A percentile compares a stretch with the other conserved stretches of the same genome.
phyloP scores from a whole-genome alignment of 2,113 vertebrate genomes.

The Anas platyrhynchos region DNA sequence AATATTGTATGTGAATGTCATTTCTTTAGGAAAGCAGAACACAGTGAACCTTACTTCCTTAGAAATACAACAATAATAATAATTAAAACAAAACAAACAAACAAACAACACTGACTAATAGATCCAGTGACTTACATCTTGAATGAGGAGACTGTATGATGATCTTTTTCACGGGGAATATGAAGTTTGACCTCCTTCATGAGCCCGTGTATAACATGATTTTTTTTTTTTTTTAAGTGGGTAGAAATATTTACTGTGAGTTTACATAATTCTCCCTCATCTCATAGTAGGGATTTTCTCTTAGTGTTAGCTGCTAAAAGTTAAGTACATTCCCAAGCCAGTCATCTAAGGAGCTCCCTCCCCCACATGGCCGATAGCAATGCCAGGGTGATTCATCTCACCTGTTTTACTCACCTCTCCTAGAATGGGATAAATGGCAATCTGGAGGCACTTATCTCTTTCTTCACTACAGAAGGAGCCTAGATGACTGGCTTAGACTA shows the following conservation, averaged over 20 bases:
- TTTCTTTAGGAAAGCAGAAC: neutral
- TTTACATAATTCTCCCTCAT: neutral
- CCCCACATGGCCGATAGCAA: neutral
- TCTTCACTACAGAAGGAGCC: conserved; percentile 43
- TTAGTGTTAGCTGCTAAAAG: neutral
- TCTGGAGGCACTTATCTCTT: conserved; percentile 51
- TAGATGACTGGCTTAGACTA: neutral
- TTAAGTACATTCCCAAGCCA: neutral
- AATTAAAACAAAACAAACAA: too few relatives aligned
- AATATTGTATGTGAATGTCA: neutral
- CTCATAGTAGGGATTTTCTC: neutral
- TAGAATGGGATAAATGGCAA: conserved; percentile 44
- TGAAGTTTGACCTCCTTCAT: neutral
- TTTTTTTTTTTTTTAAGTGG: neutral
- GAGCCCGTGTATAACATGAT: neutral
- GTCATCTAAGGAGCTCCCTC: neutral
- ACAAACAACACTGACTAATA: neutral
- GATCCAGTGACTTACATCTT: neutral
- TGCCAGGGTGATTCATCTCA: conserved; percentile 37
- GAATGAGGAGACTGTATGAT: neutral
- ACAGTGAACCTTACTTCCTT: neutral
- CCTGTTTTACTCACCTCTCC: conserved; percentile 55
- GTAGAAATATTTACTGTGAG: neutral
- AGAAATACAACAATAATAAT: neutral
- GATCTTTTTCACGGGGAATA: neutral